These are phyloP conservation scores for Anagyrus pseudococci DNA, from an alignment of 2,888 invertebrate species.

Conservation along the genomic window DNA sequence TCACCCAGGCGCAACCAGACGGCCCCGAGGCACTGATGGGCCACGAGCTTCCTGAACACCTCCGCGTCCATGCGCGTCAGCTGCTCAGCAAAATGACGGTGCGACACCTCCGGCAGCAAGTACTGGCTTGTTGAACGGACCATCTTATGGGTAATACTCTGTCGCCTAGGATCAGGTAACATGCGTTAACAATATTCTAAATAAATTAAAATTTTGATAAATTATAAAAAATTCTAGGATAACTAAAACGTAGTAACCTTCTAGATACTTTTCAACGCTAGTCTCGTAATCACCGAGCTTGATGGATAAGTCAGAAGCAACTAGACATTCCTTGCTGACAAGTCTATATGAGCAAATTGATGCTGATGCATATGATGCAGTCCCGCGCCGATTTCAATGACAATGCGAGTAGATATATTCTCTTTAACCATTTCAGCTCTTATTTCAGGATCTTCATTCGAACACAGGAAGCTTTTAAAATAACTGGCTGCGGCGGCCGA, in stretches of 20 bases:
- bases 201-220: neutral
- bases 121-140: constrained; percentile 77
- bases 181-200: constrained; percentile 9
- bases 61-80: constrained; percentile 97
- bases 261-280: constrained; percentile 65
- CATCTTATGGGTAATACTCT: constrained; percentile 74
- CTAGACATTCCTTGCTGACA: constrained; percentile 78
- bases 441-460: constrained; percentile 67
- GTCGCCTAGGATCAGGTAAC: constrained; percentile 47
- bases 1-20: constrained; percentile 90
- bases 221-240: neutral
- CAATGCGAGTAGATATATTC: constrained; percentile 71
- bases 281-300: constrained; percentile 82
- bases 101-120: constrained; percentile 84
- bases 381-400: constrained; percentile 77
- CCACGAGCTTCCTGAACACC: constrained; percentile 91
- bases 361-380: constrained; percentile 76
- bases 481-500: too few relatives aligned
- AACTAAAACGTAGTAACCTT: constrained; percentile 72
- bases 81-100: constrained; percentile 95
- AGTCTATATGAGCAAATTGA: constrained; percentile 74
- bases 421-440: constrained; percentile 69
- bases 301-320: constrained; percentile 72
- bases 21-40: constrained; percentile 96
- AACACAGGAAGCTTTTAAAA: constrained; percentile 72